Conservation (phyloP, 2,797 vertebrate species). For the Bradypus variegatus region DNA sequence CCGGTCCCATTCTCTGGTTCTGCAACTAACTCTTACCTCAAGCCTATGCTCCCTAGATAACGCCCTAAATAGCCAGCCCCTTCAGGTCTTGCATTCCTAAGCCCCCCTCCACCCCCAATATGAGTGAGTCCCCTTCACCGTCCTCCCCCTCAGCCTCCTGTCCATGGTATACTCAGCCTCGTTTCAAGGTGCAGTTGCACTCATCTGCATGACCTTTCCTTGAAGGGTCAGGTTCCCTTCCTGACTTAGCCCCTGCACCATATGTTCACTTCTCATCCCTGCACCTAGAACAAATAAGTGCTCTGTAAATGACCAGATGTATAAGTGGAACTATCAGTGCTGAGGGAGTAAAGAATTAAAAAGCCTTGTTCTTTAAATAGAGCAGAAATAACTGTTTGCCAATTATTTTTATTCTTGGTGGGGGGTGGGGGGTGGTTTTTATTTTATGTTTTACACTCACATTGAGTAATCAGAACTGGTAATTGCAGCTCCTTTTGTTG, state of each 20-base stretch:
- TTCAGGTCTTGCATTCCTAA: neutral
- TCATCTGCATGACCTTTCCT: neutral
- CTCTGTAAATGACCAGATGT: neutral
- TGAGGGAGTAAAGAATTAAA: accelerated
- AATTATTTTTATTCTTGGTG: conserved; percentile 3
- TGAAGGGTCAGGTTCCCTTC: neutral
- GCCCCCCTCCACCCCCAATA: neutral
- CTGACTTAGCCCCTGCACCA: neutral
- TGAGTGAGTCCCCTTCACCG: neutral
- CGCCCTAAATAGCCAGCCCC: neutral
- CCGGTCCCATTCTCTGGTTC: neutral
- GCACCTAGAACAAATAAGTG: neutral
- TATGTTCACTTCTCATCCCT: neutral
- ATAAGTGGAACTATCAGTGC: neutral
- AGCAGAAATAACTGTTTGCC: neutral
- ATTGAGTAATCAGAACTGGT: conserved; percentile 55
- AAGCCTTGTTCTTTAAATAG: neutral
- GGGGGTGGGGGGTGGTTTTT: neutral
- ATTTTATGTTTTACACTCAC: conserved; percentile 28
- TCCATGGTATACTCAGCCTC: neutral
- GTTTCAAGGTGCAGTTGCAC: no score
- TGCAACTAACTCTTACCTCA: neutral
- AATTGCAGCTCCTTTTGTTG: conserved; percentile 52
- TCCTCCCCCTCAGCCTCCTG: neutral
- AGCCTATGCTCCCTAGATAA: neutral